Percentiles rank a stretch among this genome's conserved stretches.
These are phyloP conservation scores for Pachydiplax longipennis DNA, from an alignment of 2,888 invertebrate species.

Conservation along the genomic window DNA sequence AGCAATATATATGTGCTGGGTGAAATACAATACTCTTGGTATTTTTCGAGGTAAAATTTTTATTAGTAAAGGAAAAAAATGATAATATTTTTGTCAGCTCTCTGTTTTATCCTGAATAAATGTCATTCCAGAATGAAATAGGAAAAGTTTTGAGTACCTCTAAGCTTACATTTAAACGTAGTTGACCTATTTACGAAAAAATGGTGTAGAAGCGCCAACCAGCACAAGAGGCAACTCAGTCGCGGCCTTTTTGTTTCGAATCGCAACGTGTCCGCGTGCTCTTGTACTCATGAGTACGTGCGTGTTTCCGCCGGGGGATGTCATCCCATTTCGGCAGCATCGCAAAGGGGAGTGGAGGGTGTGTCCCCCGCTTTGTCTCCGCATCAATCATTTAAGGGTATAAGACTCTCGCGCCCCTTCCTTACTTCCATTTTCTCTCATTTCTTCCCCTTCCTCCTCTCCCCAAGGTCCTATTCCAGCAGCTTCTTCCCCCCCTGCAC, in stretches of 20 bases:
- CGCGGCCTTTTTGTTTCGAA: background rate
- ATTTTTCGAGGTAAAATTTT: too few species aligned
- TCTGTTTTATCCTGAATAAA: too few species aligned
- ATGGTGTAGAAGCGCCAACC: background rate
- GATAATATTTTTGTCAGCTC: too few species aligned
- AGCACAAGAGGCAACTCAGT: too few species aligned
- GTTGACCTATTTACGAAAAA: background rate
- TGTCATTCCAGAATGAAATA: too few species aligned
- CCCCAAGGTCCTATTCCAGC: background rate
- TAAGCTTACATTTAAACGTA: too few species aligned
- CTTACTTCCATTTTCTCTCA: background rate
- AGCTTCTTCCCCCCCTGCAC: background rate
- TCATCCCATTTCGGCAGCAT: background rate
- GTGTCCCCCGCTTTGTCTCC: conserved; percentile 35
- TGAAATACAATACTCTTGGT: too few species aligned
- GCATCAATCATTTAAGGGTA: conserved; percentile 39
- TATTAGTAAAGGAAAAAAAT: too few species aligned
- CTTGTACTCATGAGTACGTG: background rate
- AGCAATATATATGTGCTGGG: too few species aligned
- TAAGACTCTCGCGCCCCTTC: background rate
- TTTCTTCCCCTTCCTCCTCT: background rate
- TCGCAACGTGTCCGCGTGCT: background rate
- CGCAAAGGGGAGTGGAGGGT: background rate
- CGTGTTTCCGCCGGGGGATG: background rate
- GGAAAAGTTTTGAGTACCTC: too few species aligned